These are phyloP conservation scores for Villa cingulata DNA, from an alignment of 2,888 invertebrate species.

Conservation along the genomic window DNA sequence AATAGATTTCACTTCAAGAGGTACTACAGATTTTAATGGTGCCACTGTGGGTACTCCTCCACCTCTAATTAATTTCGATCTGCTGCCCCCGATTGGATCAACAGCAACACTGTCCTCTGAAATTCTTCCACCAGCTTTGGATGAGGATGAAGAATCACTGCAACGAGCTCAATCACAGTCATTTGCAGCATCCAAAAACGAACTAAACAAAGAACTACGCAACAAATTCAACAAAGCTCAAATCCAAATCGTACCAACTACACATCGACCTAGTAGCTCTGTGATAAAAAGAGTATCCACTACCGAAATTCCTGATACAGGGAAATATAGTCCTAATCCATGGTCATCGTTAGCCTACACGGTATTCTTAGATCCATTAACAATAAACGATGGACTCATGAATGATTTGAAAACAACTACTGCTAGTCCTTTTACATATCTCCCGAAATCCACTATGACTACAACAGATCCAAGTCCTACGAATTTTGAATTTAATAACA, in stretches of 20 bases:
- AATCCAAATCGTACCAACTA: slow-evolving; percentile 5
- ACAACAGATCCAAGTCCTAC: slow-evolving; percentile 29
- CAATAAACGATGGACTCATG: slow-evolving; percentile 52
- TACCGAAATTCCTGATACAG: slow-evolving; percentile 12
- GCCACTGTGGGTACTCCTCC: slow-evolving; percentile 20
- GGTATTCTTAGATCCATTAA: slow-evolving; percentile 54
- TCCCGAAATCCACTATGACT: slow-evolving; percentile 20
- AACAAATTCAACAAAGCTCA: slow-evolving; percentile 3
- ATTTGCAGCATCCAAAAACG: slow-evolving; percentile 41
- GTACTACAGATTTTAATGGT: background rate
- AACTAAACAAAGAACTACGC: slow-evolving; percentile 9
- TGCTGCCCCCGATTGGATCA: slow-evolving; percentile 17
- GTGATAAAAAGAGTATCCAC: slow-evolving; percentile 12
- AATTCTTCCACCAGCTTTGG: slow-evolving; percentile 36
- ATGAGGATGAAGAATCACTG: slow-evolving; percentile 50
- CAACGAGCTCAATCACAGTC: slow-evolving; percentile 58
- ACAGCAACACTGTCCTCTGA: slow-evolving; percentile 23
- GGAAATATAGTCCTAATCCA: slow-evolving; percentile 23
- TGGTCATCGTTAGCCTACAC: slow-evolving; percentile 45
- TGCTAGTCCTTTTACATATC: slow-evolving; percentile 33
- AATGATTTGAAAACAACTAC: slow-evolving; percentile 28
- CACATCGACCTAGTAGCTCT: slow-evolving; percentile 11
- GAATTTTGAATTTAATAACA: slow-evolving; percentile 28
- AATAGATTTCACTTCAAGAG: slow-evolving; percentile 3
- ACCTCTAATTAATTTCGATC: slow-evolving; percentile 13